Percentiles rank a stretch among this genome's conserved stretches.
These are phyloP conservation scores for Lepas anatifera DNA, from an alignment of 2,888 invertebrate species.

Conservation along the genomic window DNA sequence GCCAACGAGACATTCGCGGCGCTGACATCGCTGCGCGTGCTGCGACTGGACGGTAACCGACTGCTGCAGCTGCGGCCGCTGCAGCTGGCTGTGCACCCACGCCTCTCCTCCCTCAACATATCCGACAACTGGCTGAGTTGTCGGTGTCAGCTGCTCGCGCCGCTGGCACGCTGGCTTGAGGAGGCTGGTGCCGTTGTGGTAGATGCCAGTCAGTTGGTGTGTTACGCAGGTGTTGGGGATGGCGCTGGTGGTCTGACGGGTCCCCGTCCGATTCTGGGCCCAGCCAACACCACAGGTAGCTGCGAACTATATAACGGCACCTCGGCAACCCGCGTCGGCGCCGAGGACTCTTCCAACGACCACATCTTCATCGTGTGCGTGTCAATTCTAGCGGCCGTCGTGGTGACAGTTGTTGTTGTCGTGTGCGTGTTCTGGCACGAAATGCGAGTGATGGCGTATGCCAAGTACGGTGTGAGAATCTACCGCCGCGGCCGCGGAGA, in stretches of 20 bases:
- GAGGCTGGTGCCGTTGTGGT: slow-evolving; percentile 13
- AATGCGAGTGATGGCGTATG: slow-evolving; percentile 68
- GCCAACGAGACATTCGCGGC: slow-evolving; percentile 57
- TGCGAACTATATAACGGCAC: slow-evolving; percentile 21
- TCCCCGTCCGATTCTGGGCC: background rate
- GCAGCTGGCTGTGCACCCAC: slow-evolving; percentile 39
- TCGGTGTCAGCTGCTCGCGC: slow-evolving; percentile 53
- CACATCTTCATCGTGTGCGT: slow-evolving; percentile 60
- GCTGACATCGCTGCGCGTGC: slow-evolving; percentile 49
- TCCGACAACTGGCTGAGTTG: slow-evolving; percentile 65
- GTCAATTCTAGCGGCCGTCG: slow-evolving; percentile 50
- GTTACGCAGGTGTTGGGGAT: slow-evolving; percentile 22
- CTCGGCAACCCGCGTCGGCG: slow-evolving; percentile 23
- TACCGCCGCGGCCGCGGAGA: slow-evolving; percentile 34
- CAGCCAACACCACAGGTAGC: slow-evolving; percentile 21
- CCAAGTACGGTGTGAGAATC: slow-evolving; percentile 63
- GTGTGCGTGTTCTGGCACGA: slow-evolving; percentile 61
- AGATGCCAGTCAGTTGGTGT: slow-evolving; percentile 17
- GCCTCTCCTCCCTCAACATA: slow-evolving; percentile 41
- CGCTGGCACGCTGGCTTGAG: slow-evolving; percentile 20
- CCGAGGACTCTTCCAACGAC: slow-evolving; percentile 47
- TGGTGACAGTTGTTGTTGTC: slow-evolving; percentile 51
- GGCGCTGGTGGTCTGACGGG: slow-evolving; percentile 19
- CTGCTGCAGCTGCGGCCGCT: slow-evolving; percentile 51
- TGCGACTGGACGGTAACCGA: slow-evolving; percentile 59